phyloP scores from a whole-genome alignment of 1,140 invertebrate genomes.

The Drosophila miranda region DNA sequence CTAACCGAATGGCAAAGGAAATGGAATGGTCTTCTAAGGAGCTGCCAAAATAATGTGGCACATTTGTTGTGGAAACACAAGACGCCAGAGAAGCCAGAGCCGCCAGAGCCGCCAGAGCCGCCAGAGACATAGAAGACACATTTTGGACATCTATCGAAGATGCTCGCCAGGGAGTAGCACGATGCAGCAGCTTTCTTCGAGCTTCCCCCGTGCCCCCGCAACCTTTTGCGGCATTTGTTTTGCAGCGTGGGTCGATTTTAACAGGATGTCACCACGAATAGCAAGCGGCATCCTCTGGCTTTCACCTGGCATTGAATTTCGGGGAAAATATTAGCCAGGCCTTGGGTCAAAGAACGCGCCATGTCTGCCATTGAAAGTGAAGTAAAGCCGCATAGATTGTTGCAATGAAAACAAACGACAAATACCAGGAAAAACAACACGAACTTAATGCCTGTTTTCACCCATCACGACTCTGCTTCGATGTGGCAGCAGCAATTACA shows the following conservation, averaged over 20 bases:
- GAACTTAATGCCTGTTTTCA: conserved; percentile 40
- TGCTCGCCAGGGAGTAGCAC: conserved; percentile 28
- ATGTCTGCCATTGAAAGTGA: conserved; percentile 52
- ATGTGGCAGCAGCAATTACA: conserved; percentile 35
- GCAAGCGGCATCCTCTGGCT: conserved; percentile 42
- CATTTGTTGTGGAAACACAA: conserved; percentile 49
- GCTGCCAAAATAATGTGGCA: conserved; percentile 45
- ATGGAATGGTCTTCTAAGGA: conserved; percentile 8
- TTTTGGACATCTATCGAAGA: conserved; percentile 36
- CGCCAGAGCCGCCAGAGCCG: conserved; percentile 1
- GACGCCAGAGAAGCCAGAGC: conserved; percentile 8
- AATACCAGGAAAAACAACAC: conserved; percentile 17
- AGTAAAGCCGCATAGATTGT: conserved; percentile 47
- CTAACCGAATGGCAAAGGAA: conserved; percentile 21
- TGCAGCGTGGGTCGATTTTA: conserved; percentile 50
- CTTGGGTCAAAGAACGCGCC: conserved; percentile 64
- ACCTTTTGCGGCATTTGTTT: conserved; percentile 26
- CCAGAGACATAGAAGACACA: background rate
- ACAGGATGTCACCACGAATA: conserved; percentile 61
- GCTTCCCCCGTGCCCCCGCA: conserved; percentile 12
- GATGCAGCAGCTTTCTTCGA: conserved; percentile 38
- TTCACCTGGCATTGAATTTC: conserved; percentile 56
- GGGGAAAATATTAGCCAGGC: conserved; percentile 49
- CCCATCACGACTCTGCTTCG: conserved; percentile 35
- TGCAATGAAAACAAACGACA: conserved; percentile 34